Percentiles rank a stretch among this genome's conserved stretches.
Conservation (phyloP, 2,113 vertebrate genomes). For the Irena cyanogastra region DNA sequence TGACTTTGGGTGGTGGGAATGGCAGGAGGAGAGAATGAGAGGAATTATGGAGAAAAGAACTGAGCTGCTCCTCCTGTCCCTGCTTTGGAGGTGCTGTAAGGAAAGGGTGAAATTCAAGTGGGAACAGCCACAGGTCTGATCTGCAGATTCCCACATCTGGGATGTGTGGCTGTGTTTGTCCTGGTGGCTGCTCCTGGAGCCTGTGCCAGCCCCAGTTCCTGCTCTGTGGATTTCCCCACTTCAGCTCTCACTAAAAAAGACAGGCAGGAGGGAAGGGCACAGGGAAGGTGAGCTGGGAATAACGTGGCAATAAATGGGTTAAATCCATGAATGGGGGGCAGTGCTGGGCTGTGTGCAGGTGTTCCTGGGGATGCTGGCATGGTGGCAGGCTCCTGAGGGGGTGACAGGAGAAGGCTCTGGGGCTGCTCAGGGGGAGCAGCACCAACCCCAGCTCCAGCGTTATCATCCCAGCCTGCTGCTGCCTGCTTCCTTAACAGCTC, state of each 20-base stretch:
- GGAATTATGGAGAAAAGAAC: not conserved
- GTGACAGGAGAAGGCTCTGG: not conserved
- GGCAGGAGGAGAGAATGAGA: too few relatives aligned
- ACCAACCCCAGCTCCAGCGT: not conserved
- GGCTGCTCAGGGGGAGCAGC: not conserved
- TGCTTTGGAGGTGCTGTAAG: not conserved
- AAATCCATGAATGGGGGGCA: rapidly evolving
- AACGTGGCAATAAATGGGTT: not conserved
- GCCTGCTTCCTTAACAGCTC: not conserved
- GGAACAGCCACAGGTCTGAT: not conserved
- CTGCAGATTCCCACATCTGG: rapidly evolving
- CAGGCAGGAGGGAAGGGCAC: not conserved
- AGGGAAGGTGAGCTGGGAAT: not conserved
- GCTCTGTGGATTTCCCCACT: not conserved
- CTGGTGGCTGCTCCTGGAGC: not conserved
- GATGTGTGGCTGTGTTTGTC: not conserved
- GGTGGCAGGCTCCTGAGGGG: not conserved
- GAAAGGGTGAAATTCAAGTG: not conserved
- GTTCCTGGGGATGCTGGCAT: not conserved
- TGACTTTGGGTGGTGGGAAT: not conserved
- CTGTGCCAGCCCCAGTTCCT: not conserved
- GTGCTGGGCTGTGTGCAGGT: not conserved
- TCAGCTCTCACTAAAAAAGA: not conserved
- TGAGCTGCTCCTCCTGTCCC: not conserved
- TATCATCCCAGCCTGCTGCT: not conserved